Base-by-base conservation (phyloP, 2,113 vertebrate genomes). In the Hiodon tergisus region DNA sequence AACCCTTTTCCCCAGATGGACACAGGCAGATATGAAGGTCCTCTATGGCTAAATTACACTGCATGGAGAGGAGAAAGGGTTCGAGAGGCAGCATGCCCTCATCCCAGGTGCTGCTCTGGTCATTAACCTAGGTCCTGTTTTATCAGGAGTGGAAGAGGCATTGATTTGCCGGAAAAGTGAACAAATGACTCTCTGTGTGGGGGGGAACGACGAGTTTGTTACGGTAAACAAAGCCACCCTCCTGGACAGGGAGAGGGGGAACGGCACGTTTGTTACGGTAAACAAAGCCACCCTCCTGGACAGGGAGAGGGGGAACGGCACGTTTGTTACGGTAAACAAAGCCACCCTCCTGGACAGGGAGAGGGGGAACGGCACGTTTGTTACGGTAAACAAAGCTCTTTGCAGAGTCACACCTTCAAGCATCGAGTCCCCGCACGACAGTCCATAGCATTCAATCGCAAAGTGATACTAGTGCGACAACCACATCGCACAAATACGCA, bases 151-250 rank as follows among this genome's bases (percentile, higher is more conserved):
- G 87, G 77, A 69, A 79, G 78, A 79, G 50, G 80, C 77, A 89
- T 90, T 86, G 87, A 89, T 88, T 88, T 84, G 78, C 76, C 87
- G 85, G 83, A 79, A 83, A 81, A 85, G 81, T 76, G 82, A 87
- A 89, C 83, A 90, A 90, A 89, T 86, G 73, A 82, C 85, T 84
- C 80, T 31, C 31, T 31, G 31, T n/a, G n/a, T n/a, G 55, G 7
- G 55, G 14, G 14, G 2, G 57, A 3, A 59, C 8, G 6, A 13
- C 57, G 6, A 13, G 3, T 3, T 3, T 7, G 6, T 59, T 8
- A 11, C 14, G 9, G 57, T 59, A 13, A 11, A n/a, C n/a, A n/a
- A n/a, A n/a, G n/a, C n/a, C n/a, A n/a, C n/a, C n/a, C n/a, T n/a
- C n/a, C n/a, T n/a, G n/a, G n/a, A n/a, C n/a, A n/a, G n/a, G n/a